Conservation (phyloP, 2,797 vertebrate species). For the Holocentrus rufus region DNA sequence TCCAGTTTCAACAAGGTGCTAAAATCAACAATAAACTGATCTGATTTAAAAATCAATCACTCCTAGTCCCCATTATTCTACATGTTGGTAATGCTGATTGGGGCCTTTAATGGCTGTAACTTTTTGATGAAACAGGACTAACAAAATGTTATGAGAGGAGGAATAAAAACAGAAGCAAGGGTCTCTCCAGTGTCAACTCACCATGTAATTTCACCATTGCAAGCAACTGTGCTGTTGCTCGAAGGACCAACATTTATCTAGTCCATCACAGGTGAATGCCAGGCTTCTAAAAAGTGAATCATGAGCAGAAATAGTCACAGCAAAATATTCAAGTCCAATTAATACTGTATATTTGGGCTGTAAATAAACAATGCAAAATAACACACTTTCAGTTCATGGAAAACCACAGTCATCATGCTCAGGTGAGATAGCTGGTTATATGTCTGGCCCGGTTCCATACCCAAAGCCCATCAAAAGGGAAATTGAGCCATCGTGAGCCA, state of each 20-base stretch:
- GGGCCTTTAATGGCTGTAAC: slow-evolving; percentile 56
- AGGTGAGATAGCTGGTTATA: background rate
- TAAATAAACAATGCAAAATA: too few species aligned
- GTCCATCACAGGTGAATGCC: background rate
- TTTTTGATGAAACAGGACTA: slow-evolving; percentile 45
- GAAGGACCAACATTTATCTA: background rate
- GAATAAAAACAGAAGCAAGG: background rate
- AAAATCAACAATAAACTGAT: background rate
- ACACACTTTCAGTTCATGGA: background rate
- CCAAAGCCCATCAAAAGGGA: slow-evolving; percentile 62
- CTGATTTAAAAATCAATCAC: slow-evolving; percentile 61
- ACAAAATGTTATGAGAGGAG: slow-evolving; percentile 34
- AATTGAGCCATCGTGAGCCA: slow-evolving; percentile 69
- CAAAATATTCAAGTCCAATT: too few species aligned
- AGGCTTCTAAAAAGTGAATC: background rate
- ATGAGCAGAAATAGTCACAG: background rate
- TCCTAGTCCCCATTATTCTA: slow-evolving; percentile 50
- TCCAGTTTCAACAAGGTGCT: background rate
- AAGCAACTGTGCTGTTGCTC: background rate
- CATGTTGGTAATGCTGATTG: slow-evolving; percentile 56
- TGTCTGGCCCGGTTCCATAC: slow-evolving; percentile 78
- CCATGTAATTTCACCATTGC: slow-evolving; percentile 10
- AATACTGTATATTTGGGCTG: too few species aligned
- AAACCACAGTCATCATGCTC: background rate
- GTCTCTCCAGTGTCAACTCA: background rate